Conservation (phyloP, 2,888 invertebrate species). For the Pollenia griseotomentosa region DNA sequence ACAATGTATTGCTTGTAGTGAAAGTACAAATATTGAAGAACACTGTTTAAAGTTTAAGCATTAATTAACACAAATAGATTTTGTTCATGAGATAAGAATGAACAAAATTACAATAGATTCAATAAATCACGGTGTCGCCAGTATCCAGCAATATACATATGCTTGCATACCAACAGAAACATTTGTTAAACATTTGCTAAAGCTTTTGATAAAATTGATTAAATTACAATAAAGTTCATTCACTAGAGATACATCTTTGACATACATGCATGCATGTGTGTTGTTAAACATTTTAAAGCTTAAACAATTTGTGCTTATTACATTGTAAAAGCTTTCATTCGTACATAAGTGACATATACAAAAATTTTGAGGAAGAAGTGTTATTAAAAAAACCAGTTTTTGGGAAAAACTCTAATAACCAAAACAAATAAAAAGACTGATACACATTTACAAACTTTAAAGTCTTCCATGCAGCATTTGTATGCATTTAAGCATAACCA, state of each 20-base stretch:
- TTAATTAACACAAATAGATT: constrained; percentile 69
- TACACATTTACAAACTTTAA: constrained; percentile 25
- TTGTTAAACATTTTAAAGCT: neutral
- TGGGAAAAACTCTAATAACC: constrained; percentile 13
- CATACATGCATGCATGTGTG: neutral
- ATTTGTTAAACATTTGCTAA: constrained; percentile 9
- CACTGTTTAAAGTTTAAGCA: constrained; percentile 66
- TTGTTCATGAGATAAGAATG: constrained; percentile 37
- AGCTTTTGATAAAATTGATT: constrained; percentile 47
- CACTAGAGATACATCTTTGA: neutral
- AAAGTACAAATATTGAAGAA: constrained; percentile 62
- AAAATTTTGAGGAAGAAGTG: constrained; percentile 13
- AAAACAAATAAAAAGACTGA: constrained; percentile 30
- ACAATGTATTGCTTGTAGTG: constrained; percentile 46
- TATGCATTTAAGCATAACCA: constrained; percentile 51
- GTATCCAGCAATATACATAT: neutral
- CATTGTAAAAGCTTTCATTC: constrained; percentile 47
- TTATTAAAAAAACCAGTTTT: constrained; percentile 59
- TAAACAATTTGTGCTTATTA: too few species aligned
- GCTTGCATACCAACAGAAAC: neutral
- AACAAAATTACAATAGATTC: constrained; percentile 32
- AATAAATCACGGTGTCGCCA: constrained; percentile 26
- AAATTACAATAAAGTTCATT: neutral
- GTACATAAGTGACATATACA: neutral
- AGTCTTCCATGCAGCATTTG: constrained; percentile 44